These are phyloP conservation scores for Trypoxylon attenuatum DNA, from an alignment of 2,888 invertebrate genomes.

Conservation along the genomic window DNA sequence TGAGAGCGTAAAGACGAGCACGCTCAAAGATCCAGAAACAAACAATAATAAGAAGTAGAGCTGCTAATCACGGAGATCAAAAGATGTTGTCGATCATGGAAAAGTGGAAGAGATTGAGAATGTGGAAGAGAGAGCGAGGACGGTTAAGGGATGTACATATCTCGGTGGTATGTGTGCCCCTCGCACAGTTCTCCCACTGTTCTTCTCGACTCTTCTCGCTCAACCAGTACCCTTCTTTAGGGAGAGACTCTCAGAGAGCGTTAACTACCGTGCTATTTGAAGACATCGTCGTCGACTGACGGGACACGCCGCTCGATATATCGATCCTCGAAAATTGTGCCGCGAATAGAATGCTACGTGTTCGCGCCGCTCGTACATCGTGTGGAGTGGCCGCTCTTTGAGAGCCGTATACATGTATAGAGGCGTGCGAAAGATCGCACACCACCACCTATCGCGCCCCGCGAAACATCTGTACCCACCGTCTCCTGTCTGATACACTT, in stretches of 20 bases:
- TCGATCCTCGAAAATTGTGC: conserved; percentile 70
- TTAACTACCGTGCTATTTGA: conserved; percentile 59
- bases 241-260: conserved; percentile 41
- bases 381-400: conserved; percentile 62
- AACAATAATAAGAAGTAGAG: too few relatives aligned
- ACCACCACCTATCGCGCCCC: neutral
- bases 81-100: too few relatives aligned
- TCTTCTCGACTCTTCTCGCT: conserved; percentile 11
- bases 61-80: too few relatives aligned
- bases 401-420: conserved; percentile 32
- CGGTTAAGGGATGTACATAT: neutral
- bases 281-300: conserved; percentile 47
- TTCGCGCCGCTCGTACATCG: conserved; percentile 49
- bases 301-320: conserved; percentile 64
- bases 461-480: too few relatives aligned
- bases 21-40: too few relatives aligned
- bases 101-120: neutral
- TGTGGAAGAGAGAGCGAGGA: neutral
- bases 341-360: conserved; percentile 64
- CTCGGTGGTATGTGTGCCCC: too few relatives aligned
- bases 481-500: neutral
- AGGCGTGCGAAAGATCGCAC: too few relatives aligned
- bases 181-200: neutral
- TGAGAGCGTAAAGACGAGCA: too few relatives aligned
- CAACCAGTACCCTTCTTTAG: conserved; percentile 28